Evolutionary conservation across 2,113 vertebrate species (phyloP).

Genomic region (Porphyrio hochstetteri): DNA sequence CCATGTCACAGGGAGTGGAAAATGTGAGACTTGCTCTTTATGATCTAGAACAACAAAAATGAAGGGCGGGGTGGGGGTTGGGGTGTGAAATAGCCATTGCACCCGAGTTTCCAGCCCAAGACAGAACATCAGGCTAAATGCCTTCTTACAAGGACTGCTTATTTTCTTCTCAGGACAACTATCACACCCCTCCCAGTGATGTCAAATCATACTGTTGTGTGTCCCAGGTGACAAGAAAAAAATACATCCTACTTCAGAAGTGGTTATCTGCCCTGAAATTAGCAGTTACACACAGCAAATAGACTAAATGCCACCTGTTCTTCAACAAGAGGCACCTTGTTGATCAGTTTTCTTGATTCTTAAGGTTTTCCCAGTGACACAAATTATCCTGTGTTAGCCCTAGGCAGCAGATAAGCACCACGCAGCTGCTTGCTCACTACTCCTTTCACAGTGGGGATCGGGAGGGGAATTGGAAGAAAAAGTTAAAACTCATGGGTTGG

Average conservation of each 20-base stretch:
- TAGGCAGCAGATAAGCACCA: neutral
- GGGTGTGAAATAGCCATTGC: too few species aligned
- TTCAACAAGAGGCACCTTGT: neutral
- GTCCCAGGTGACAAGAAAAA: neutral
- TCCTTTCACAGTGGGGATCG: too few species aligned
- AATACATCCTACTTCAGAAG: neutral
- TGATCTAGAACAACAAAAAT: neutral
- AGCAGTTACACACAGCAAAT: neutral
- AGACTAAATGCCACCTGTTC: neutral
- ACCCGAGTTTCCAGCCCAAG: neutral
- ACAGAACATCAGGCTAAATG: neutral
- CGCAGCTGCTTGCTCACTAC: too few species aligned
- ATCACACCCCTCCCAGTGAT: neutral
- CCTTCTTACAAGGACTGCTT: neutral
- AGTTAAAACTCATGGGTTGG: too few species aligned
- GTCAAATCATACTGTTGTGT: too few species aligned
- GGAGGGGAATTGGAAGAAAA: neutral
- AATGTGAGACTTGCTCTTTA: neutral
- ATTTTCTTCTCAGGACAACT: neutral
- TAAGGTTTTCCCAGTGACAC: neutral
- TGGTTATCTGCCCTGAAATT: neutral
- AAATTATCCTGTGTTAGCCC: neutral
- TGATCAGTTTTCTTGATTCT: neutral
- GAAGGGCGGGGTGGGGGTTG: too few species aligned
- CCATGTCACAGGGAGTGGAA: rapidly evolving